Base-by-base conservation (phyloP, 2,888 invertebrate genomes). In the Calliscelio sp. region DNA sequence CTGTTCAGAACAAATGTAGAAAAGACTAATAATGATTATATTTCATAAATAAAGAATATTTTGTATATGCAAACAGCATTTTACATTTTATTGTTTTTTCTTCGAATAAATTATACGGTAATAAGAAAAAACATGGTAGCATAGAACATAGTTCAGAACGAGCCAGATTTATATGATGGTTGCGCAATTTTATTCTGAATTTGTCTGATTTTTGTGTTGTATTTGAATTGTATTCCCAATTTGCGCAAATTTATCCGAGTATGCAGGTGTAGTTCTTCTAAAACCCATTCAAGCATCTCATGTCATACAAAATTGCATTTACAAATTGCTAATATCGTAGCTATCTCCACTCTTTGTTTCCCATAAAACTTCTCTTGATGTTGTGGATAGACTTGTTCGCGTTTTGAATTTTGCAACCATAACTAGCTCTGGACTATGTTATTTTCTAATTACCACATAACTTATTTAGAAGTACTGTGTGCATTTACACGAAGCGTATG, bases 311-410 rank as follows among this genome's bases (percentile, higher is more conserved):
- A 63, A 53, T 74, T 74, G 53, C 25, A 74, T 25, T 74, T 63
- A 7, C 63, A 63, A 63, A 74, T 63, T 1, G 61, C 61, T 18
- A 63, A 24, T 5, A 38, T 49, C 14, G 61, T 53, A 38, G 61
- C 24, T 53, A 74, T 63, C 22, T 74, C 61, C 18, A 74, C 74
- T 49, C 51, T 38, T 8, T 35, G 6, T 53, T 74, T 74, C 5
- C 61, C 51, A 46, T 24, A 16, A 59, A 73, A 73, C 24, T 73
- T 73, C 16, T 59, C 71, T 73, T 73, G 22, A 46, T 73, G 22
- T 49, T 59, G 18, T 73, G 71, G 14, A 73, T 8, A 22, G 49
- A 73, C 20, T 73, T 59, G 22, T 73, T 73, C 4, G 59, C 59
- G 18, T 59, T 73, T 59, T 73, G 59, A 2, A 59, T 73, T 25